Conservation (phyloP, 2,888 invertebrate genomes). For the Drosophila kanekoi region DNA sequence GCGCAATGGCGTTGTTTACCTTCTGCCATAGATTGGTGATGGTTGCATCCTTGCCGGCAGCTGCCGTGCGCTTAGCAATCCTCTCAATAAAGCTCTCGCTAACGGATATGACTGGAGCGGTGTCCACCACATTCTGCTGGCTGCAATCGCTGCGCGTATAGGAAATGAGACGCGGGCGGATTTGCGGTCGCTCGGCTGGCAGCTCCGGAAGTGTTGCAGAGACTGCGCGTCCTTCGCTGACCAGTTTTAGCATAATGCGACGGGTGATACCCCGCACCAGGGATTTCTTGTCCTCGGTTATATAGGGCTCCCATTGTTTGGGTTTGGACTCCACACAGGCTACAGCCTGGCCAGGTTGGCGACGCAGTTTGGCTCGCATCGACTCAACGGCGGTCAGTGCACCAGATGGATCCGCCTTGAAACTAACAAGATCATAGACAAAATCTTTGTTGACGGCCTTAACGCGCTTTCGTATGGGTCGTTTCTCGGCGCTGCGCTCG, state of each 20-base stretch:
- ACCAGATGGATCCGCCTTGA: conserved; percentile 81
- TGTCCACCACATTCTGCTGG: conserved; percentile 45
- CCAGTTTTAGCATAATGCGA: conserved; percentile 71
- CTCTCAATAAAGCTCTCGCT: conserved; percentile 83
- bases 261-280: conserved; percentile 72
- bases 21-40: conserved; percentile 81
- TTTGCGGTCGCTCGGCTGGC: conserved; percentile 83
- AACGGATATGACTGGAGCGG: conserved; percentile 16
- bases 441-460: conserved; percentile 90
- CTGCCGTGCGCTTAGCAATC: conserved; percentile 77
- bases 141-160: conserved; percentile 61
- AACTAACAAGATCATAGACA: conserved; percentile 87
- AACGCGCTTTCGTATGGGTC: conserved; percentile 89
- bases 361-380: conserved; percentile 70
- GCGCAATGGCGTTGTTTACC: conserved; percentile 74
- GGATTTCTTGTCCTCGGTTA: conserved; percentile 62
- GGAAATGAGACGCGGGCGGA: conserved; percentile 79
- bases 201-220: conserved; percentile 83
- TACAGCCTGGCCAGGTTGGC: conserved; percentile 33
- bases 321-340: conserved; percentile 45
- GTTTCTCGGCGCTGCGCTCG: conserved; percentile 69
- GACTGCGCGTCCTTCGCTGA: conserved; percentile 80
- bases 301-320: conserved; percentile 54
- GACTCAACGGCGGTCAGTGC: conserved; percentile 36
- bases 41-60: conserved; percentile 68